phyloP scores from a whole-genome alignment of 2,888 invertebrate genomes.

The Eupelmus urozonus region DNA sequence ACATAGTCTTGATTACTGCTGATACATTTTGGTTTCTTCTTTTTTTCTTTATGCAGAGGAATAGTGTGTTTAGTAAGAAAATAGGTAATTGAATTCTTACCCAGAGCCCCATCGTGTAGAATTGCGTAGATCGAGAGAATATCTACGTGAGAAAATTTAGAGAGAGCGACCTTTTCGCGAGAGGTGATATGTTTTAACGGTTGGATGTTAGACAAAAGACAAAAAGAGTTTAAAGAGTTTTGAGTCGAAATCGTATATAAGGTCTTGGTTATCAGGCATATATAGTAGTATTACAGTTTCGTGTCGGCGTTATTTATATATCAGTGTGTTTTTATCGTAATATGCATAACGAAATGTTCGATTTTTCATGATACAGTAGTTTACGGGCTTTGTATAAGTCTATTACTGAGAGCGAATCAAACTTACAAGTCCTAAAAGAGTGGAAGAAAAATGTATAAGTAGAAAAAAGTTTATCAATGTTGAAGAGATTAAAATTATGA shows the following conservation, averaged over 20 bases:
- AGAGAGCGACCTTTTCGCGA: slow-evolving; percentile 59
- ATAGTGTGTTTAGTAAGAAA: too few species aligned
- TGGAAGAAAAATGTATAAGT: slow-evolving; percentile 14
- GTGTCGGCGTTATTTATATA: slow-evolving; percentile 5
- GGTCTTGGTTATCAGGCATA: slow-evolving; percentile 9
- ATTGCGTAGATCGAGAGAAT: slow-evolving; percentile 44
- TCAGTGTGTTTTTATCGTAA: slow-evolving; percentile 4
- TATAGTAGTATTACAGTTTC: slow-evolving; percentile 2
- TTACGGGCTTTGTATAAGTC: slow-evolving; percentile 6
- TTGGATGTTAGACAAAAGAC: not conserved
- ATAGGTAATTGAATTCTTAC: slow-evolving; percentile 49
- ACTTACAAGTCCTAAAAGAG: slow-evolving; percentile 27
- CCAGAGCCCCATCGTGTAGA: slow-evolving; percentile 70
- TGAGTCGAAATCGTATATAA: not conserved
- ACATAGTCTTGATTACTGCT: too few species aligned
- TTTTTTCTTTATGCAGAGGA: not conserved
- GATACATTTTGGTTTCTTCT: too few species aligned
- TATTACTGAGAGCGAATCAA: not conserved
- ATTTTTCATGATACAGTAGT: not conserved
- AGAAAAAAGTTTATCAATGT: slow-evolving; percentile 14
- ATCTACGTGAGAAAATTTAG: slow-evolving; percentile 63
- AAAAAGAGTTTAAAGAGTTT: not conserved
- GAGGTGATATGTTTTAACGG: slow-evolving; percentile 45
- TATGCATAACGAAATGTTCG: not conserved
- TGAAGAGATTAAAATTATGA: slow-evolving; percentile 4